Conservation (phyloP, 2,888 invertebrate genomes). For the Achlya flavicornis region DNA sequence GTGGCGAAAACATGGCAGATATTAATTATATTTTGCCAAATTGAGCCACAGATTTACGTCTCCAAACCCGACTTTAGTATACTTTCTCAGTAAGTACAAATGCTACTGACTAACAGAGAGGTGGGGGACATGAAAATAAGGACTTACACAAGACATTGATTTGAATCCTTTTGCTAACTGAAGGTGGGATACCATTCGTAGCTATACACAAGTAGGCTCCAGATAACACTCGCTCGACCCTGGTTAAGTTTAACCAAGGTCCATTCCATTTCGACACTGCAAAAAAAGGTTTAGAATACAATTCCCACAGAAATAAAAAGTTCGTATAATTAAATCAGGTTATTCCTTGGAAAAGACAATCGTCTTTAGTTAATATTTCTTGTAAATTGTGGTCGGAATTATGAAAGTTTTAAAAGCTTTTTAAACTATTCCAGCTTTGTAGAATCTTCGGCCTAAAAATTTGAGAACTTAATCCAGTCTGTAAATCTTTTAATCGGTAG, state of each 20-base stretch:
- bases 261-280: slow-evolving; percentile 83
- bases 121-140: background rate
- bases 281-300: slow-evolving; percentile 27
- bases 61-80: no score
- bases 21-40: no score
- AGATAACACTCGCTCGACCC: slow-evolving; percentile 84
- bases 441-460: background rate
- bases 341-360: background rate
- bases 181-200: slow-evolving; percentile 84
- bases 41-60: no score
- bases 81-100: no score
- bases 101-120: no score
- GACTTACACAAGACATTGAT: slow-evolving; percentile 85
- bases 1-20: no score
- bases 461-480: background rate
- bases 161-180: slow-evolving; percentile 76
- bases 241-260: slow-evolving; percentile 80
- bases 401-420: slow-evolving; percentile 1
- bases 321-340: no score
- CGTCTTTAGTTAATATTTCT: background rate
- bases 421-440: background rate
- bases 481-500: background rate
- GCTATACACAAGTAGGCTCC: slow-evolving; percentile 87
- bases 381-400: background rate
- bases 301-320: background rate